Conservation (phyloP, 2,888 invertebrate genomes). For the Griposia aprilina region DNA sequence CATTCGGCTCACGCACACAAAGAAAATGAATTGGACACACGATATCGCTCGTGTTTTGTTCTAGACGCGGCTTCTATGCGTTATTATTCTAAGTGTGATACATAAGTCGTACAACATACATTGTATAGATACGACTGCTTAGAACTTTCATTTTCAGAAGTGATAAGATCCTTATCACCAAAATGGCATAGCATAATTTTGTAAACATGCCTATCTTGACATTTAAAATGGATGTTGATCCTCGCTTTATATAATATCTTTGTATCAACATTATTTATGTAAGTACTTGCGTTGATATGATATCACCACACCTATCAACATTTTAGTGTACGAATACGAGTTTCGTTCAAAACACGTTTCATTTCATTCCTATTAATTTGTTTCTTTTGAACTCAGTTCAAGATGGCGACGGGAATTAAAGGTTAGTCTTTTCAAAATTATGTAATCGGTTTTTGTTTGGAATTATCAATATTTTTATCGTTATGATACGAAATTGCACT, state of each 20-base stretch:
- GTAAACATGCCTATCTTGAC: constrained; percentile 36
- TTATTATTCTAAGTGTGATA: too few species aligned
- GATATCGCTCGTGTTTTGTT: too few species aligned
- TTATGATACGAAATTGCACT: not conserved
- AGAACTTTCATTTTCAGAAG: not conserved
- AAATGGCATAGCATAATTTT: not conserved
- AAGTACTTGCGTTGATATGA: constrained; percentile 68
- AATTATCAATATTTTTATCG: constrained; percentile 14
- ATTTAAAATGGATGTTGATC: constrained; percentile 47
- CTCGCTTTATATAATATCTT: constrained; percentile 32
- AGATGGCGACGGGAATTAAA: constrained; percentile 71
- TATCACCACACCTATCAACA: constrained; percentile 61
- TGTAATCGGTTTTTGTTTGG: not conserved
- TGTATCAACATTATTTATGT: constrained; percentile 46
- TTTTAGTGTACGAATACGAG: constrained; percentile 64
- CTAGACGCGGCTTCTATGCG: too few species aligned
- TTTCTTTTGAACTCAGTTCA: constrained; percentile 33
- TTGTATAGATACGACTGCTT: too few species aligned
- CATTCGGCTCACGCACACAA: too few species aligned
- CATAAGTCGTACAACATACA: too few species aligned
- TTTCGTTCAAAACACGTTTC: constrained; percentile 68
- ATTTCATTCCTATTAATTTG: constrained; percentile 10
- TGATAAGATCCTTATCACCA: not conserved
- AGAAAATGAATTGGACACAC: too few species aligned
- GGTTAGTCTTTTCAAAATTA: constrained; percentile 66